Percentiles rank a stretch among this genome's conserved stretches.
Evolutionary conservation across 35 echinoderm and acorn worm genomes (phyloP).

Genomic region (Eucidaris tribuloides): DNA sequence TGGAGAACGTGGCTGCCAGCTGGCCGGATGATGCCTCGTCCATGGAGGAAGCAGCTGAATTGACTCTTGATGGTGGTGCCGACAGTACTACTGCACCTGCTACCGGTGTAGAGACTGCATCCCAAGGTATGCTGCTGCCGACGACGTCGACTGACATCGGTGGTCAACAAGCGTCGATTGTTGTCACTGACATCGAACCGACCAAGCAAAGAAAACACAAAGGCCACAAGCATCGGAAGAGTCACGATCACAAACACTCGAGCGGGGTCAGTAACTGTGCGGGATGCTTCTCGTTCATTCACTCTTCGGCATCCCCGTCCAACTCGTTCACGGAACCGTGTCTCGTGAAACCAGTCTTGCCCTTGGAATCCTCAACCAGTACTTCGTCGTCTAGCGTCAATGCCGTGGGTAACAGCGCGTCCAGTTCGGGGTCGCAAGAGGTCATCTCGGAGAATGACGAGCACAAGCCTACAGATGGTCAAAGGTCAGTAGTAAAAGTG

Average conservation of each 20-base stretch:
- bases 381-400: slow-evolving; percentile 57
- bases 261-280: slow-evolving; percentile 38
- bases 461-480: slow-evolving; percentile 3
- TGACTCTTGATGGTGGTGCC: background rate
- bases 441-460: background rate
- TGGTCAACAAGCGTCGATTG: background rate
- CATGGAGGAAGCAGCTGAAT: slow-evolving; percentile 1
- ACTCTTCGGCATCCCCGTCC: slow-evolving; percentile 51
- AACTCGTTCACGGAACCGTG: slow-evolving; percentile 81
- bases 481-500: no score
- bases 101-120: background rate
- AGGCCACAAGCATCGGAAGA: slow-evolving; percentile 15
- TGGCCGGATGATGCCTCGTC: background rate
- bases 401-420: slow-evolving; percentile 45
- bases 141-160: no score
- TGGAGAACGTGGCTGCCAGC: background rate
- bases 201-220: background rate
- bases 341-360: slow-evolving; percentile 71
- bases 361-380: slow-evolving; percentile 63
- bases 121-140: no score
- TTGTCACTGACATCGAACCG: slow-evolving; percentile 8
- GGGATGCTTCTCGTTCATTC: slow-evolving; percentile 85
- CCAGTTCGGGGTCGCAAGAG: slow-evolving; percentile 11
- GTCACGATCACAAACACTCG: slow-evolving; percentile 22
- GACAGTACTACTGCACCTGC: background rate